phyloP scores from a whole-genome alignment of 2,888 invertebrate genomes.

The Petrophora chlorosata region DNA sequence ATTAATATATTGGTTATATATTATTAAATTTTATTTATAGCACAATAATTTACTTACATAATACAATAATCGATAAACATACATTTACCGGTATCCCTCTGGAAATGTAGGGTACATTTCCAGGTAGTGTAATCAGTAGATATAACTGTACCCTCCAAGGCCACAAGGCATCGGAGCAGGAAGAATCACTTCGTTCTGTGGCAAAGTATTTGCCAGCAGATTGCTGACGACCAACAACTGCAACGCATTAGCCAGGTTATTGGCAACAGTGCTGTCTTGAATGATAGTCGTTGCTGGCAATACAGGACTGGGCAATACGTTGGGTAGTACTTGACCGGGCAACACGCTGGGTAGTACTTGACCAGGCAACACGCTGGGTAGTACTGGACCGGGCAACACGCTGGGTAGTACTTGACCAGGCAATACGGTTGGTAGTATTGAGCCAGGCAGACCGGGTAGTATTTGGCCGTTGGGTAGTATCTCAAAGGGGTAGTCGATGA shows the following conservation, averaged over 20 bases:
- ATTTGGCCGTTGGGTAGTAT: conserved; percentile 33
- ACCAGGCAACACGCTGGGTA: conserved; percentile 3
- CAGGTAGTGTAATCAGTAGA: too few species aligned
- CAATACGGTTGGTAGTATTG: conserved; percentile 24
- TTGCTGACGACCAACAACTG: conserved; percentile 70
- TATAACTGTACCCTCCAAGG: conserved; percentile 38
- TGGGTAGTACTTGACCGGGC: conserved; percentile 4
- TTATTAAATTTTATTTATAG: too few species aligned
- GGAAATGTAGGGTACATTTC: too few species aligned
- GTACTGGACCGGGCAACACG: conserved; percentile 1
- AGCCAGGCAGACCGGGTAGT: conserved; percentile 15
- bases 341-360: conserved; percentile 1
- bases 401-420: conserved; percentile 33
- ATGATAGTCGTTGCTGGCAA: conserved; percentile 48
- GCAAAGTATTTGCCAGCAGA: conserved; percentile 59
- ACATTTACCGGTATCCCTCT: too few species aligned
- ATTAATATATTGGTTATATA: too few species aligned
- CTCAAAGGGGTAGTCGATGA: conserved; percentile 41
- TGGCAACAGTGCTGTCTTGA: conserved; percentile 68
- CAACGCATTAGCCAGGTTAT: conserved; percentile 66
- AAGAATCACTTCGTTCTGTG: conserved; percentile 39
- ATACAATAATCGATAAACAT: too few species aligned
- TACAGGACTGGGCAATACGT: background rate
- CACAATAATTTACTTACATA: too few species aligned
- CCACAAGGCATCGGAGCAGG: conserved; percentile 30